These are phyloP conservation scores for Trachymyrmex septentrionalis DNA, from an alignment of 1,140 invertebrate genomes.

Conservation along the genomic window DNA sequence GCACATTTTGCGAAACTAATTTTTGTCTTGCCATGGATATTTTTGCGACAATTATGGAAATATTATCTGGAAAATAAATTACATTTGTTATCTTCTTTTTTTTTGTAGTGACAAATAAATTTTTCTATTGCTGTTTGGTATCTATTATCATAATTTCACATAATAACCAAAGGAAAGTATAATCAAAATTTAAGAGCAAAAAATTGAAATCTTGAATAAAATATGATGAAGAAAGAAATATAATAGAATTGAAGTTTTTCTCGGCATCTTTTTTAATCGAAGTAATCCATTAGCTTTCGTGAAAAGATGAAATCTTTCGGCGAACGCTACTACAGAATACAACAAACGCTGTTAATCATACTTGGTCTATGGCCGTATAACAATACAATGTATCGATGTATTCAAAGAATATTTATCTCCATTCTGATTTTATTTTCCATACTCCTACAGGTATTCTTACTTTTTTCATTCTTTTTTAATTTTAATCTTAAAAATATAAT, in stretches of 20 bases:
- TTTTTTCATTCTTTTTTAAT: not conserved
- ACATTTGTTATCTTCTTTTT: constrained; percentile 1
- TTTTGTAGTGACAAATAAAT: not conserved
- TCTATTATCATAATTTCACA: not conserved
- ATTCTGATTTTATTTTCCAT: constrained; percentile 23
- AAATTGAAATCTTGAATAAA: constrained; percentile 27
- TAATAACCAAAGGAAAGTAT: not conserved
- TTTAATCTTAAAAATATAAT: not conserved
- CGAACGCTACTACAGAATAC: not conserved
- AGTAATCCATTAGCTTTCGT: not conserved
- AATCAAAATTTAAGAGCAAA: not conserved
- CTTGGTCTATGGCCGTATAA: constrained; percentile 41
- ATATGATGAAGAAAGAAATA: not conserved
- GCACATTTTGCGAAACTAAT: not conserved
- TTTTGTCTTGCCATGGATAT: not conserved
- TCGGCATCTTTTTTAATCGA: too few species aligned
- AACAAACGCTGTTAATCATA: not conserved
- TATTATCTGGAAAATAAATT: not conserved
- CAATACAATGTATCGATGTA: not conserved
- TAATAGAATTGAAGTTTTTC: not conserved
- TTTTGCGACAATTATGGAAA: not conserved
- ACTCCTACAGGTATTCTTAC: constrained; percentile 26
- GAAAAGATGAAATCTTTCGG: not conserved
- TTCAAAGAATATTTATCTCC: constrained; percentile 1
- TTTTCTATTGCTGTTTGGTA: not conserved